Evolutionary conservation across 2,113 vertebrate genomes (phyloP).

Genomic region (Grammomys surdaster): DNA sequence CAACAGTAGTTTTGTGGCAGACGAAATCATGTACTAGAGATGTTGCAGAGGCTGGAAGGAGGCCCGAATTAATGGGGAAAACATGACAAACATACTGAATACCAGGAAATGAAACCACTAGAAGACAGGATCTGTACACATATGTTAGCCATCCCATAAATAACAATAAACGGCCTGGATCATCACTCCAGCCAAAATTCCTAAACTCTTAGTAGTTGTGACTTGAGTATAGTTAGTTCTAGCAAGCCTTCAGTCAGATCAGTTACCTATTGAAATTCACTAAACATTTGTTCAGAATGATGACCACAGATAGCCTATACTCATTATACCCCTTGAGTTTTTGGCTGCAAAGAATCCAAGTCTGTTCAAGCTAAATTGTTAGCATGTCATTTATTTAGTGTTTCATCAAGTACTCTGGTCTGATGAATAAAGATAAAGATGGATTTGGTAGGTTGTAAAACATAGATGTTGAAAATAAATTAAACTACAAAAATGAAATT

Average conservation of each 20-base stretch:
- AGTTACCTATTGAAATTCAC: not conserved
- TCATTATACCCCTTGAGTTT: not conserved
- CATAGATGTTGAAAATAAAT: not conserved
- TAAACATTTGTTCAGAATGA: not conserved
- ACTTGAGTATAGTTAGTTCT: not conserved
- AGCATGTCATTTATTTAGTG: not conserved
- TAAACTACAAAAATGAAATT: not conserved
- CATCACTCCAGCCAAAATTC: not conserved
- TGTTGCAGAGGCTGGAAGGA: accelerated
- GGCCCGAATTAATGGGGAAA: not conserved
- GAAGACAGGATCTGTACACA: not conserved
- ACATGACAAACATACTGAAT: not conserved
- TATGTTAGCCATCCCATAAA: not conserved
- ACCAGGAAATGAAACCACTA: not conserved
- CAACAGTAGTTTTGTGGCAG: not conserved
- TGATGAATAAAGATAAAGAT: not conserved
- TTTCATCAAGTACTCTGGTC: not conserved
- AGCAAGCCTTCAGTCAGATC: not conserved
- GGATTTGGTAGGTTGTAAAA: not conserved
- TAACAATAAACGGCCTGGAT: not conserved
- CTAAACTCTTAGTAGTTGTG: not conserved
- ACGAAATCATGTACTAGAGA: not conserved
- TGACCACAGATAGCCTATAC: not conserved
- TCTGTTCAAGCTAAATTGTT: not conserved
- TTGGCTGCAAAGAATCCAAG: not conserved